These are phyloP conservation scores for Cinclus mexicanus DNA, from an alignment of 2,113 vertebrate genomes.

Conservation along the genomic window DNA sequence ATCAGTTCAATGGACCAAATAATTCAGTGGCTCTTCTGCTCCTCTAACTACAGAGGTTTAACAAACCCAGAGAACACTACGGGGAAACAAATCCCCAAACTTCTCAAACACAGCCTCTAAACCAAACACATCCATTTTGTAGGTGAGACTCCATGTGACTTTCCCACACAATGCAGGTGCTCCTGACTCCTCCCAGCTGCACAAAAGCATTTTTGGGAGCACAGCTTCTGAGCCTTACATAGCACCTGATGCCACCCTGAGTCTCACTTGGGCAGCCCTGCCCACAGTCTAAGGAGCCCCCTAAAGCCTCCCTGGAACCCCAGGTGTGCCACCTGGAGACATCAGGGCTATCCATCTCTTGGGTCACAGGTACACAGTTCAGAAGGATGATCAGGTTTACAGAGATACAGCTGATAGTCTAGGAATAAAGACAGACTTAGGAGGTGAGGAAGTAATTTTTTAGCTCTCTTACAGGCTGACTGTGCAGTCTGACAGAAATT, in stretches of 20 bases:
- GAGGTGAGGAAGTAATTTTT: not conserved
- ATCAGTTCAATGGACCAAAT: not conserved
- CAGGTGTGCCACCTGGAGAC: not conserved
- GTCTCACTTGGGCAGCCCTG: not conserved
- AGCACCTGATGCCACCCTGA: not conserved
- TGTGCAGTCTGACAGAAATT: not conserved
- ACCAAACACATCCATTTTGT: not conserved
- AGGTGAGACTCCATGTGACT: not conserved
- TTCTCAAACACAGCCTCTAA: not conserved
- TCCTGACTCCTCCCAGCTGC: not conserved
- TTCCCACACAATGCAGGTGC: not conserved
- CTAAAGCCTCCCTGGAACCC: not conserved
- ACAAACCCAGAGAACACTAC: not conserved
- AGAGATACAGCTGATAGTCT: fast-evolving
- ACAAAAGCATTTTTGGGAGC: not conserved
- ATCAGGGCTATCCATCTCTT: not conserved
- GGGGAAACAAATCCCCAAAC: not conserved
- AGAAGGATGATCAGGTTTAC: not conserved
- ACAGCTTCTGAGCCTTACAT: not conserved
- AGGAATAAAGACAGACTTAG: not conserved
- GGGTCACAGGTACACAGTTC: not conserved
- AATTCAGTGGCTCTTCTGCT: not conserved
- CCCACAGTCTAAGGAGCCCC: not conserved
- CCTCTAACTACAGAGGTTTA: not conserved
- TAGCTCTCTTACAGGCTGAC: not conserved